A percentile compares a stretch with the other conserved stretches of the same genome.
These are phyloP conservation scores for Drosophila ustulata DNA, from an alignment of 2,888 invertebrate genomes.

Conservation along the genomic window DNA sequence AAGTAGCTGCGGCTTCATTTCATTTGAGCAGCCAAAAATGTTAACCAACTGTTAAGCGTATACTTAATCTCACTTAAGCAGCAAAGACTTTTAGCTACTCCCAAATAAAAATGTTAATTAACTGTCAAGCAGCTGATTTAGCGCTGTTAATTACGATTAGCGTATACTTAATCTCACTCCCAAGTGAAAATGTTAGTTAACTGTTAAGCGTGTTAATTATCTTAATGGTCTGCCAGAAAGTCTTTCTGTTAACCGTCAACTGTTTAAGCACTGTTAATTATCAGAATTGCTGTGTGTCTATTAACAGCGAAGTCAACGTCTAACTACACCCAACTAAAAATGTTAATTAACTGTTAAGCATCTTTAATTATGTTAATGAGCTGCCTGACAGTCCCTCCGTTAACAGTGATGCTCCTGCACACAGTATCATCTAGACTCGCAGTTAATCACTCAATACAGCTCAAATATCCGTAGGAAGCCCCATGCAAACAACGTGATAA, in stretches of 20 bases:
- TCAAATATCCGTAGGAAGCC: neutral
- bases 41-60: neutral
- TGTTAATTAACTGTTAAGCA: neutral
- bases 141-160: too few relatives aligned
- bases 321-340: neutral
- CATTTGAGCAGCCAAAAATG: neutral
- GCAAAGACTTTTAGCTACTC: too few relatives aligned
- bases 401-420: neutral
- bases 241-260: neutral
- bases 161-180: too few relatives aligned
- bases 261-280: neutral
- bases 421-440: neutral
- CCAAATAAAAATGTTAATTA: too few relatives aligned
- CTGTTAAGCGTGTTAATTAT: neutral
- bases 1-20: too few relatives aligned
- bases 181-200: too few relatives aligned
- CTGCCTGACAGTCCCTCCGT: neutral
- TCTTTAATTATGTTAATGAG: neutral
- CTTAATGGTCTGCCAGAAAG: neutral
- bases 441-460: constrained; percentile 2
- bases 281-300: neutral
- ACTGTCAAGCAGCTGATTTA: too few relatives aligned
- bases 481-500: constrained; percentile 21
- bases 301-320: neutral
- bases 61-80: too few relatives aligned